A percentile compares a stretch with the other conserved stretches of the same genome.
phyloP scores from a whole-genome alignment of 1,140 invertebrate species.

The Caenorhabditis remanei region DNA sequence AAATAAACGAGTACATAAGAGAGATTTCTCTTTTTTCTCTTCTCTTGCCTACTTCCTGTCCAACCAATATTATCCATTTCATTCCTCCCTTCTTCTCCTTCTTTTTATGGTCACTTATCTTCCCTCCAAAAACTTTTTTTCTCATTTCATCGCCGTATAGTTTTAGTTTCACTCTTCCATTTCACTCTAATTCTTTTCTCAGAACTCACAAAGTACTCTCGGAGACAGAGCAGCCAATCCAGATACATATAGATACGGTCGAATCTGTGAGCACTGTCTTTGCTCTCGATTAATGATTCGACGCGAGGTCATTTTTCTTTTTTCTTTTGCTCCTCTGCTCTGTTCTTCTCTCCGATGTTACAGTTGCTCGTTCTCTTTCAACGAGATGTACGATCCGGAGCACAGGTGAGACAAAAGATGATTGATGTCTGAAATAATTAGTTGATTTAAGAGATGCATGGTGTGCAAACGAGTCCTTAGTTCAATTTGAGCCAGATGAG shows the following conservation, averaged over 20 bases:
- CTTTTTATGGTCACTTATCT: constrained; percentile 27
- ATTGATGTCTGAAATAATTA: not conserved
- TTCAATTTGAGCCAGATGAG: constrained; percentile 59
- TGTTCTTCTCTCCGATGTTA: constrained; percentile 57
- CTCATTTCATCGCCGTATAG: not conserved
- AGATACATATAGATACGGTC: constrained; percentile 66
- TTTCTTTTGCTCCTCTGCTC: not conserved
- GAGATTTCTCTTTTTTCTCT: not conserved
- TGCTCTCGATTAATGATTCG: constrained; percentile 65
- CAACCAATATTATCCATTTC: constrained; percentile 23
- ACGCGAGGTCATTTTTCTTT: constrained; percentile 65
- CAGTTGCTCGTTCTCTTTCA: constrained; percentile 63
- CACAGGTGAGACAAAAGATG: constrained; percentile 54
- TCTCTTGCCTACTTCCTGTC: constrained; percentile 39
- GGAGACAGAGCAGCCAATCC: constrained; percentile 64
- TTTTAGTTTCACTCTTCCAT: not conserved
- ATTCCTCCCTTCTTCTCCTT: not conserved
- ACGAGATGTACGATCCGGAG: constrained; percentile 64
- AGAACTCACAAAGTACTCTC: constrained; percentile 63
- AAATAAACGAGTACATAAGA: constrained; percentile 1
- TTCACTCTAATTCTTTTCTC: not conserved
- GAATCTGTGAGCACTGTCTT: constrained; percentile 64
- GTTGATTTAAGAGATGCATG: constrained; percentile 58
- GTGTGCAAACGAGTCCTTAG: constrained; percentile 64
- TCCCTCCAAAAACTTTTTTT: not conserved